Base-by-base conservation (phyloP, 2,888 invertebrate genomes). In the Myopa tessellatipennis region DNA sequence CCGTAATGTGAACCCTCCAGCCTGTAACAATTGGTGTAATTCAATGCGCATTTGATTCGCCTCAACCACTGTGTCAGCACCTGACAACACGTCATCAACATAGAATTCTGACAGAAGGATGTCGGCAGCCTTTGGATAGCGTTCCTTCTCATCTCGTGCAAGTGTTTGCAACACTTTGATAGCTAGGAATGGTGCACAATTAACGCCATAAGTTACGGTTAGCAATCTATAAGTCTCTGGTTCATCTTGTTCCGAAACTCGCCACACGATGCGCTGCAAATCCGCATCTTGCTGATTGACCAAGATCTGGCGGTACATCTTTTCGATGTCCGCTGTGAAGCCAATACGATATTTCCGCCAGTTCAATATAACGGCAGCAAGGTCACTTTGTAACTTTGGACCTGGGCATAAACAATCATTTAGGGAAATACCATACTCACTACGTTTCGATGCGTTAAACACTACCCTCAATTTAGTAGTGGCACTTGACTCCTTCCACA, bases 201-300 rank as follows among this genome's bases (percentile, higher is more conserved):
- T 38, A 14, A 40, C 16, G 7, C 4, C 0, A 18, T 12, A 5
- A 45, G 18, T n/a, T 7, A 63, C 63, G 36, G 18, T 34, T 72
- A 10, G 63, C 50, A 8, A 73, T 34, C 3, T 7, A n/a, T 18
- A 12, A 38, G 26, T 68, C 69, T 10, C 12, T 68, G 38, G 58
- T 69, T 5, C 52, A 40, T 55, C 61, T 40, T 12, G 69, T 65
- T 7, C 7, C n/a, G 45, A 6, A 6, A 4, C 6, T 45, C 45
- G 7, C 45, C 45, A 10, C 45, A 45, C 10, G 10, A 45, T 45
- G 45, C 45, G 45, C 3, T 45, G 45, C 45, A 45, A 45, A 45
- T 45, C 45, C 69, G 74, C 50, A 77, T 36, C 61, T 74, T 61
- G 18, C 74, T 77, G 16, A 74, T 74, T 16, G 69, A 18, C 63